Evolutionary conservation across 2,113 vertebrate species (phyloP).

Genomic region (Catharus fuscescens): DNA sequence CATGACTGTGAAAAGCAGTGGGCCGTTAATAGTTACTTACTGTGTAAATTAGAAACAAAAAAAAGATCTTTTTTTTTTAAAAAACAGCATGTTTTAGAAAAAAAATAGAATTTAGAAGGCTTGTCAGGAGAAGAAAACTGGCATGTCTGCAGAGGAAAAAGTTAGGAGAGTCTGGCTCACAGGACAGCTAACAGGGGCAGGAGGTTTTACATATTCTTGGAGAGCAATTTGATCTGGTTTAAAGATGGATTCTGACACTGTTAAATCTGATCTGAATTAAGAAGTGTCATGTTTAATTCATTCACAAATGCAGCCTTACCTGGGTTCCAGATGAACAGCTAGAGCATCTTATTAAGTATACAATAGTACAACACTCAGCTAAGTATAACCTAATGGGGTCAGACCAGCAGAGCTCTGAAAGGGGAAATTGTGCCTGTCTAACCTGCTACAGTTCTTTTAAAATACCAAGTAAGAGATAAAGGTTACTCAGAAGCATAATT

Average conservation of each 20-base stretch:
- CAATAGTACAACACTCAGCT: conserved; percentile 44
- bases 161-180: neutral
- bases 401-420: conserved; percentile 48
- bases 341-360: conserved; percentile 46
- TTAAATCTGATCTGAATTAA: conserved; percentile 62
- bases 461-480: conserved; percentile 63
- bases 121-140: neutral
- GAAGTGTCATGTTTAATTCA: conserved; percentile 66
- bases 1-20: neutral
- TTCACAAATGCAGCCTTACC: conserved; percentile 58
- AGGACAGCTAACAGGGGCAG: neutral
- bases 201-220: conserved; percentile 4
- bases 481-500: conserved; percentile 63
- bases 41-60: conserved; percentile 4
- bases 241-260: conserved; percentile 37
- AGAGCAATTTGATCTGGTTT: conserved; percentile 48
- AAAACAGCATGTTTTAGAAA: neutral
- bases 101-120: neutral
- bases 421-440: conserved; percentile 55
- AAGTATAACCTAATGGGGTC: conserved; percentile 67
- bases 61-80: neutral
- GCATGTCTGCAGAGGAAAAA: neutral
- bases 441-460: conserved; percentile 58
- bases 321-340: conserved; percentile 35
- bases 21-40: conserved; percentile 20